Percentiles rank a stretch among this genome's conserved stretches.
Evolutionary conservation across 2,797 vertebrate species (phyloP).

Genomic region (Sylvia borin): DNA sequence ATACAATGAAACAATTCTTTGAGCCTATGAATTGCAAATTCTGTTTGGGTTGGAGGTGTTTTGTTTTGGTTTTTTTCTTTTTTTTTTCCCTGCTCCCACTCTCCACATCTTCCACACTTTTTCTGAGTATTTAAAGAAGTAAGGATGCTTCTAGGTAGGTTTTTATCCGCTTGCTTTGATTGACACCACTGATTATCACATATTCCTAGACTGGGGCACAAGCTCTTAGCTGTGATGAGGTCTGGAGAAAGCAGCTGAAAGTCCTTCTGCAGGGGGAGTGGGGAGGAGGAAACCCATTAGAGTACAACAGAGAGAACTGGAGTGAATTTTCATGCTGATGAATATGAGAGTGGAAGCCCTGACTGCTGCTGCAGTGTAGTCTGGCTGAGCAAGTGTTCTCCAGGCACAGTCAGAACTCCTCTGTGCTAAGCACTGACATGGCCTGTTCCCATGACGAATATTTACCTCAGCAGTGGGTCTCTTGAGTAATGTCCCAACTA

Average conservation of each 20-base stretch:
- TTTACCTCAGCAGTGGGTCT: background rate
- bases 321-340: constrained; percentile 23
- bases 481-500: background rate
- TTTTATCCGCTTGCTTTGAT: background rate
- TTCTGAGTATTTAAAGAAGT: background rate
- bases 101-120: background rate
- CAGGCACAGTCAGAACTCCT: background rate
- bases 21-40: background rate
- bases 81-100: fast-evolving
- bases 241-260: constrained; percentile 2
- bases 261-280: background rate
- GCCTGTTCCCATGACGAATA: background rate
- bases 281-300: background rate
- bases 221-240: background rate
- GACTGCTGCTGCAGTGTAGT: background rate
- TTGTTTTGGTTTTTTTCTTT: background rate
- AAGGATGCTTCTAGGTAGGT: background rate
- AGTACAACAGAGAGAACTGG: background rate
- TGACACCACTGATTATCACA: background rate
- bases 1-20: background rate
- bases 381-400: background rate
- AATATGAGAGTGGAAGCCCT: background rate
- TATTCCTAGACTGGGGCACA: background rate
- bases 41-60: background rate
- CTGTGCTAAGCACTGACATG: background rate